Base-by-base conservation (phyloP, 1,140 invertebrate genomes). In the Drosophila busckii region DNA sequence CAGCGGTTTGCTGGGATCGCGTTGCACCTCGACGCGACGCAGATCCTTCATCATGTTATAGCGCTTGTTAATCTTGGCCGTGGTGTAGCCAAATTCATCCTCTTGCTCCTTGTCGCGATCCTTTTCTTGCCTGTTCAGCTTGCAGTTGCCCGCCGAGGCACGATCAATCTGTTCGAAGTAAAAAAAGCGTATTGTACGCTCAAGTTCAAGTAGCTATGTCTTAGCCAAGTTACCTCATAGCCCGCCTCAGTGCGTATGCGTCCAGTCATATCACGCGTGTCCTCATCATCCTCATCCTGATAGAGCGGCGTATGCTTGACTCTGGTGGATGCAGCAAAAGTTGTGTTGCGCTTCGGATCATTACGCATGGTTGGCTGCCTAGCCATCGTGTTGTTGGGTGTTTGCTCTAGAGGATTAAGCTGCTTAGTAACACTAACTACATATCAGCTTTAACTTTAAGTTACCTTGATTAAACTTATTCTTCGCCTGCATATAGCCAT, bases 81-180 rank as follows among this genome's bases (percentile, higher is more conserved):
- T 89, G 3, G 97, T 98, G 88, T 98, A 98, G 17, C 96, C 96
- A 88, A 94, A 98, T 49, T 94, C 92, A 78, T 97, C 96, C 86
- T 97, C 95, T 73, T 93, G 88, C 70, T 97, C 95, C 4, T 91
- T 89, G 86, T 97, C 95, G 0, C 91, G 91, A 10, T 90, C 91
- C 31, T 91, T 93, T 88, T 96, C 95, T 70, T 92, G 91, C 88
- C 93, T 93, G 28, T 90, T 91, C 37, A 94, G 88, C 84, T 93
- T 94, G 1, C 96, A 90, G 69, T 95, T 94, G 0, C 93, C 96
- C 2, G 96, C 96, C 85, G 95, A 97, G 1, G 93, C 93, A 59
- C 94, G 90, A 76, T 96, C 95, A 76, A 97, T 97, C 94, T 97
- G 64, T 10, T 2, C 1, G 0, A 12, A 8, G 0, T 10, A 70